Evolutionary conservation across 2,797 vertebrate genomes (phyloP).

Genomic region (Helostoma temminkii): DNA sequence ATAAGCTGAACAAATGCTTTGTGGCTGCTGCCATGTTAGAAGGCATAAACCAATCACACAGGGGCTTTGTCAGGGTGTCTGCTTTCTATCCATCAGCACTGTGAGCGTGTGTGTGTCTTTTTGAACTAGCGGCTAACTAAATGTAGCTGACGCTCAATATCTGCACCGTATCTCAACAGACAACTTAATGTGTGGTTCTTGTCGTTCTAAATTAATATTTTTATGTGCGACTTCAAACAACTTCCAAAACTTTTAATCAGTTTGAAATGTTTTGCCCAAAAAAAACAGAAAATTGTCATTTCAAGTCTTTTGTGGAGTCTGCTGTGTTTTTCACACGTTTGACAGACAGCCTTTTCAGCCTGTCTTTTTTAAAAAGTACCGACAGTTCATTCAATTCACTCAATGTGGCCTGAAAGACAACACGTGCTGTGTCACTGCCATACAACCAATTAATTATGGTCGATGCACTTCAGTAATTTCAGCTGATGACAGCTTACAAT

Average conservation of each 20-base stretch:
- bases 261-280: not conserved
- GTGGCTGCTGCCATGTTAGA: conserved; percentile 39
- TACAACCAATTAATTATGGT: conserved; percentile 12
- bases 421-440: not conserved
- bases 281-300: not conserved
- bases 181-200: not conserved
- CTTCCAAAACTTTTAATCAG: not conserved
- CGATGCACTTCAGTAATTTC: conserved; percentile 8
- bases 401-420: not conserved
- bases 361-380: not conserved
- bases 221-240: not conserved
- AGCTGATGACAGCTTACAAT: conserved; percentile 14
- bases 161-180: not conserved
- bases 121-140: conserved; percentile 3
- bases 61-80: conserved; percentile 29
- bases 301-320: not conserved
- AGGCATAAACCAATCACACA: conserved; percentile 32
- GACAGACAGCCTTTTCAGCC: conserved; percentile 18
- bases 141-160: conserved; percentile 7
- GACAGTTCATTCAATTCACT: too few species aligned
- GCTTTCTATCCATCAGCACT: conserved; percentile 16
- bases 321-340: conserved; percentile 15
- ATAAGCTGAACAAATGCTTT: conserved; percentile 24
- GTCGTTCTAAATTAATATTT: not conserved
- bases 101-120: not conserved